Evolutionary conservation across 2,113 vertebrate species (phyloP), one percentile per base, ranked within the genome.

Genomic region (Muscicapa adusta): DNA sequence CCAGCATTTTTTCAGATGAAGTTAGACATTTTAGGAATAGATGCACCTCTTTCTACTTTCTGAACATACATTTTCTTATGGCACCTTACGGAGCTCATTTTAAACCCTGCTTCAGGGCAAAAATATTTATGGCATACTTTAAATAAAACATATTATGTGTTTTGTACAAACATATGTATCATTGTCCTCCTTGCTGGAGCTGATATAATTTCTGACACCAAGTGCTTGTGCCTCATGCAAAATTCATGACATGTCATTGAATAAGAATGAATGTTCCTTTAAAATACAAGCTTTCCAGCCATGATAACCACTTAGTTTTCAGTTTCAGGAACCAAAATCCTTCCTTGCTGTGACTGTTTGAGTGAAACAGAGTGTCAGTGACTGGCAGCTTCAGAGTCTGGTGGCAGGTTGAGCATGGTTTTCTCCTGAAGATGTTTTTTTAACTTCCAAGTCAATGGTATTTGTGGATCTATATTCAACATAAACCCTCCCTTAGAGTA

Each of bases 121-220:
- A 97, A 96, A 97, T 97, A 97, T 97, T 97, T 97, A 97, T 97
- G 95, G 93, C 95, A 95, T 85, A 94, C 96, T 97, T 97, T 97
- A 98, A 98, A 97, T 97, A 98, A 97, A 97, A 97, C 97, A 98
- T 98, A 98, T 95, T 96, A 97, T 91, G 92, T 97, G 94, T 97
- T 97, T 97, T 96, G 96, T 98, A 97, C 96, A 95, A 98, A 97
- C 97, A 97, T 97, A 96, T 96, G 97, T 97, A 98, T 97, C 97
- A 96, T 93, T 97, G 97, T 98, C 96, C 96, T 94, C 93, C 96
- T 97, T 25, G 62, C 97, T 96, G 97, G 96, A 97, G 94, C 94
- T 91, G 97, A 95, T 97, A 96, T 93, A 97, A 96, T 97, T 97
- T 95, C 95, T 98, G 96, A 97, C 97, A 97, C 93, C 85, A 74